Evolutionary conservation across 2,113 vertebrate species (phyloP).

Genomic region (Camelus dromedarius): DNA sequence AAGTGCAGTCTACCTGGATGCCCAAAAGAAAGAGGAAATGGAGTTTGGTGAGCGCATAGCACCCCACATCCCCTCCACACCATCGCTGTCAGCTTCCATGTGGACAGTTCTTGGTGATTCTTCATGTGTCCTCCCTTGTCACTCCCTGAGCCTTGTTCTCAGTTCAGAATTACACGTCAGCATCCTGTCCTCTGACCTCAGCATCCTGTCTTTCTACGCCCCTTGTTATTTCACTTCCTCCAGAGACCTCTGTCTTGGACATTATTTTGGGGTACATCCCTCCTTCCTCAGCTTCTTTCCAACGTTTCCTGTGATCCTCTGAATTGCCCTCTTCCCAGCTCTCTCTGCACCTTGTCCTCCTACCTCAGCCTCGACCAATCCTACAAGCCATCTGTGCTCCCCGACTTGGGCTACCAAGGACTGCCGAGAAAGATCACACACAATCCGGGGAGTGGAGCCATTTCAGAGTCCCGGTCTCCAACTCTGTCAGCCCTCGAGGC

Average conservation of each 20-base stretch:
- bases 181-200: not conserved
- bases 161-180: not conserved
- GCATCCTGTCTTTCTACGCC: not conserved
- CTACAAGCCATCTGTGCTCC: not conserved
- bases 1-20: not conserved
- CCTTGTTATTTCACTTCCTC: not conserved
- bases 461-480: not conserved
- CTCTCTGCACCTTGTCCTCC: not conserved
- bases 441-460: fast-evolving
- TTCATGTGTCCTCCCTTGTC: not conserved
- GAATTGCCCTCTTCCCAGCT: not conserved
- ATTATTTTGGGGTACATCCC: fast-evolving
- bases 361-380: not conserved
- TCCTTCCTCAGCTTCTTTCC: not conserved
- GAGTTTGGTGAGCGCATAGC: not conserved
- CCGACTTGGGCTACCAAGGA: not conserved
- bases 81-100: fast-evolving
- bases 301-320: not conserved
- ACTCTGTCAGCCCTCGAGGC: fast-evolving
- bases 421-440: not conserved
- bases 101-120: not conserved
- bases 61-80: fast-evolving
- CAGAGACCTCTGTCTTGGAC: not conserved
- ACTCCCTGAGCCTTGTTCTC: not conserved
- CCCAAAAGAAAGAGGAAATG: not conserved